Percentiles rank a stretch among this genome's conserved stretches.
These are phyloP conservation scores for Strix aluco DNA, from an alignment of 2,113 vertebrate species.

Conservation along the genomic window DNA sequence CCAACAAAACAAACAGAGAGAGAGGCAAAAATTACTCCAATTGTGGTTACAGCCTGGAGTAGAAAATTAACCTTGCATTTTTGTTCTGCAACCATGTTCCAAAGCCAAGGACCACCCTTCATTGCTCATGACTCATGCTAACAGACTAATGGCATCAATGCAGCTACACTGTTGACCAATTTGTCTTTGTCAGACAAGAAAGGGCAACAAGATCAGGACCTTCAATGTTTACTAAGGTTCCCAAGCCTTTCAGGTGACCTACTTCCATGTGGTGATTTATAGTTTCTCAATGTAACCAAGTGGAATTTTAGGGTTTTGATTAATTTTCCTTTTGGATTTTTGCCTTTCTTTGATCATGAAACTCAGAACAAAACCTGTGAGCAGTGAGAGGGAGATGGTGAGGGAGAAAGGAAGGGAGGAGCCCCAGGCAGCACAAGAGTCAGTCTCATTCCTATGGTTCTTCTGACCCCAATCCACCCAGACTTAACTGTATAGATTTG, in stretches of 20 bases:
- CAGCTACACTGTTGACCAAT: background rate
- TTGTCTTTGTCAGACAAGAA: background rate
- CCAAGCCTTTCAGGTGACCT: background rate
- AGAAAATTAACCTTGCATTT: background rate
- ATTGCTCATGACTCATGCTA: background rate
- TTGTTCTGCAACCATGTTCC: background rate
- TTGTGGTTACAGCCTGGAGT: background rate
- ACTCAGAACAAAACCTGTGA: background rate
- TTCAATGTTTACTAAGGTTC: background rate
- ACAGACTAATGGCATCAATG: background rate
- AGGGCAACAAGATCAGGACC: background rate
- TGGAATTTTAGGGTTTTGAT: background rate
- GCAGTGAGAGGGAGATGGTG: background rate
- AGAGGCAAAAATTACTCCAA: background rate
- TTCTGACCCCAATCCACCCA: background rate
- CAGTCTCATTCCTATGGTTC: background rate
- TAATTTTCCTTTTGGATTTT: background rate
- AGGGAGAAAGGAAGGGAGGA: background rate
- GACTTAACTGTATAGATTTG: background rate
- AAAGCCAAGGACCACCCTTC: background rate
- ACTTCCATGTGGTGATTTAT: background rate
- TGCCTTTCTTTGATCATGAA: background rate
- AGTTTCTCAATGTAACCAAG: background rate
- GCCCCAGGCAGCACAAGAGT: background rate
- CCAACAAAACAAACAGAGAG: no score